phyloP scores from a whole-genome alignment of 2,113 vertebrate genomes.

The Anthoscopus minutus region DNA sequence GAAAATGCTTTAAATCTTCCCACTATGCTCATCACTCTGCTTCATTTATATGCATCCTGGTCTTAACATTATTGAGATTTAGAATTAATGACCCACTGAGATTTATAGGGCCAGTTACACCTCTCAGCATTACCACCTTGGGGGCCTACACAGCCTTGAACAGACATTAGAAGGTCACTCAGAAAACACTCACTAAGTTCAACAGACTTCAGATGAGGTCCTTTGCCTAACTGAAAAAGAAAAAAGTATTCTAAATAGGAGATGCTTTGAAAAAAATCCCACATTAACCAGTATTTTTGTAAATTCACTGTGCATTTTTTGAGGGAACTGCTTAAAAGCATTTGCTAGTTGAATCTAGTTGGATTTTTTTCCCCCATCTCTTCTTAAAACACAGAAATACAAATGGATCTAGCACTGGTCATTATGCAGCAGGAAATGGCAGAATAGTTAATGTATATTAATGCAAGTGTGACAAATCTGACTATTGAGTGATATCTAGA shows the following conservation, averaged over 20 bases:
- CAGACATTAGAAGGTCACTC: conserved; percentile 14
- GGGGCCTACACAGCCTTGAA: neutral
- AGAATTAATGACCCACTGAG: conserved; percentile 37
- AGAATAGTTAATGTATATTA: neutral
- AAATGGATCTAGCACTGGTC: neutral
- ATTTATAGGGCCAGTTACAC: conserved; percentile 24
- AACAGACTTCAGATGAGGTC: neutral
- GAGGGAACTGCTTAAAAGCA: neutral
- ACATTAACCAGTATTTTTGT: neutral
- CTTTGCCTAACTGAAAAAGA: neutral
- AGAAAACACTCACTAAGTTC: neutral
- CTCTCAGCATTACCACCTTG: neutral
- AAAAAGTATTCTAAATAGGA: neutral
- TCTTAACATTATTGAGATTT: conserved; percentile 11
- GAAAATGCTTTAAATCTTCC: neutral
- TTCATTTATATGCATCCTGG: neutral
- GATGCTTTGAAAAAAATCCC: neutral
- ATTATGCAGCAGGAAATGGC: neutral
- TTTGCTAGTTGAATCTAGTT: neutral
- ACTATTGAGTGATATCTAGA: neutral
- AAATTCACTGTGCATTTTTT: neutral
- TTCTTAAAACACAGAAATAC: neutral
- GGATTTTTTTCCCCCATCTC: neutral
- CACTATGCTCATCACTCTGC: neutral
- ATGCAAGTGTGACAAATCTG: neutral